phyloP scores from a whole-genome alignment of 1,140 invertebrate species.

The Aethina tumida region DNA sequence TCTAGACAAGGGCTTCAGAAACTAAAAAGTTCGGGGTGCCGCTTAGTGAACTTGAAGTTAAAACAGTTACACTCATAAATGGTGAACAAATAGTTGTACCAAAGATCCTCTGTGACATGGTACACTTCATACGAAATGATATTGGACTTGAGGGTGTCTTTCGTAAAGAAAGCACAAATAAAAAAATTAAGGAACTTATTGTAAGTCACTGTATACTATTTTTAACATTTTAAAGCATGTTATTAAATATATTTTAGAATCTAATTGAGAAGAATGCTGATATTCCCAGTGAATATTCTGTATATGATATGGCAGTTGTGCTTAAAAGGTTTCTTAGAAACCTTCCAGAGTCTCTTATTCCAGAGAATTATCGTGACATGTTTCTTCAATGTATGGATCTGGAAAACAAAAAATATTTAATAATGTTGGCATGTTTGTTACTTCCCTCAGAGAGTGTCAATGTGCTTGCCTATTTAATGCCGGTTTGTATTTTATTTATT shows the following conservation, averaged over 20 bases:
- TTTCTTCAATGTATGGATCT: slow-evolving; percentile 57
- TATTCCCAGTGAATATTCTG: slow-evolving; percentile 56
- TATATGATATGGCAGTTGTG: slow-evolving; percentile 72
- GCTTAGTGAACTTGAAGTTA: slow-evolving; percentile 46
- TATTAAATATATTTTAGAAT: slow-evolving; percentile 35
- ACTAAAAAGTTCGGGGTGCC: slow-evolving; percentile 50
- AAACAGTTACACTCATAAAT: slow-evolving; percentile 48
- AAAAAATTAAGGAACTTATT: slow-evolving; percentile 58
- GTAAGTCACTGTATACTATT: neutral
- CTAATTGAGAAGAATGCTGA: slow-evolving; percentile 48
- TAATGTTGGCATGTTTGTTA: slow-evolving; percentile 53
- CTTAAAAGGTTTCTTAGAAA: slow-evolving; percentile 74
- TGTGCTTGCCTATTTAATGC: slow-evolving; percentile 58
- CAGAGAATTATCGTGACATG: slow-evolving; percentile 57
- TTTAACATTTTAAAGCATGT: slow-evolving; percentile 2
- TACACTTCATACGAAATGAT: slow-evolving; percentile 53
- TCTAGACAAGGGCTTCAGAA: slow-evolving; percentile 20
- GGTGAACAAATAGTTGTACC: slow-evolving; percentile 57
- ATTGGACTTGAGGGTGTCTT: slow-evolving; percentile 70
- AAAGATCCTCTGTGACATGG: slow-evolving; percentile 62
- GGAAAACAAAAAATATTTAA: slow-evolving; percentile 40
- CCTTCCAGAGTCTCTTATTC: slow-evolving; percentile 73
- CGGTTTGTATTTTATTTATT: slow-evolving; percentile 28
- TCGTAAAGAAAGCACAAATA: slow-evolving; percentile 74
- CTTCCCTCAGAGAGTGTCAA: slow-evolving; percentile 53